Percentiles rank a stretch among this genome's conserved stretches.
Conservation (phyloP, 2,888 invertebrate species). For the Diadegma fenestrale region DNA sequence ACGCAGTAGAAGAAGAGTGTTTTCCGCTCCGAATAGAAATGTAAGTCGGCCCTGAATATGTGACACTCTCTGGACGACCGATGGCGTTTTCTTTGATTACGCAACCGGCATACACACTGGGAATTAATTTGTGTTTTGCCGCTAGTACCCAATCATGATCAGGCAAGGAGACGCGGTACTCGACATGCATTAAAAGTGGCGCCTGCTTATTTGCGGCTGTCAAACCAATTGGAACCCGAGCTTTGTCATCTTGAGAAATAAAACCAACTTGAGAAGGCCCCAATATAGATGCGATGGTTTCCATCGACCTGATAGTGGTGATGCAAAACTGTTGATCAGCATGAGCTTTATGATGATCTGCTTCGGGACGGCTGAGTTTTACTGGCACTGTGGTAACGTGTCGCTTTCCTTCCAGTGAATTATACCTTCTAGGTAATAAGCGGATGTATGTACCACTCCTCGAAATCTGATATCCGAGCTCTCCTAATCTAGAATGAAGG, state of each 20-base stretch:
- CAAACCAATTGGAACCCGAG: slow-evolving; percentile 80
- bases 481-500: background rate
- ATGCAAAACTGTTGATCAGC: slow-evolving; percentile 74
- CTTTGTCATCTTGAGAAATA: slow-evolving; percentile 79
- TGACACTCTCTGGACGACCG: slow-evolving; percentile 78
- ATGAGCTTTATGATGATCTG: slow-evolving; percentile 70
- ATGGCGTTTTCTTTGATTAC: slow-evolving; percentile 71
- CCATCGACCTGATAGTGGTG: slow-evolving; percentile 71
- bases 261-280: slow-evolving; percentile 69
- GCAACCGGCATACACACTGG: slow-evolving; percentile 77
- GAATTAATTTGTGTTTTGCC: slow-evolving; percentile 76
- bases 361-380: slow-evolving; percentile 62
- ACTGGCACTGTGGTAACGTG: slow-evolving; percentile 78
- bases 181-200: slow-evolving; percentile 77
- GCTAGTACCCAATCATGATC: slow-evolving; percentile 80
- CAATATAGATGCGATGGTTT: slow-evolving; percentile 71
- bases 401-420: slow-evolving; percentile 76
- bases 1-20: slow-evolving; percentile 75
- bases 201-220: slow-evolving; percentile 82
- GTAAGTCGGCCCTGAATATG: slow-evolving; percentile 83
- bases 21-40: slow-evolving; percentile 79
- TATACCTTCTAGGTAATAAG: slow-evolving; percentile 21
- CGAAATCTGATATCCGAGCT: background rate
- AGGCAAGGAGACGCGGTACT: slow-evolving; percentile 74
- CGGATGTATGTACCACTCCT: slow-evolving; percentile 73